Evolutionary conservation across 2,888 invertebrate genomes (phyloP).

Genomic region (Hetaerina titia): DNA sequence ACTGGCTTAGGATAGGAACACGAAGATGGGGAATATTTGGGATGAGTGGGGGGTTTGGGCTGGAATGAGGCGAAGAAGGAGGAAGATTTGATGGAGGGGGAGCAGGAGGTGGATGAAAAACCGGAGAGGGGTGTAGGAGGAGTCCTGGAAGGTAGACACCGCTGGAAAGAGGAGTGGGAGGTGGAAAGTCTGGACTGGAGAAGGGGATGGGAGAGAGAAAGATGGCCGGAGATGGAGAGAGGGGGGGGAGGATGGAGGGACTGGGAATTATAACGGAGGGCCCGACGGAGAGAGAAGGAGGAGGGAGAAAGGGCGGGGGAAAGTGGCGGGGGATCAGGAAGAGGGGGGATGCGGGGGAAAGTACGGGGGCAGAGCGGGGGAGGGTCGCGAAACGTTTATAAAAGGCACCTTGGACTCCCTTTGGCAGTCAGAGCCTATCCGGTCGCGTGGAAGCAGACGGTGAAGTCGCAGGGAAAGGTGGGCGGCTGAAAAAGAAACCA

Average conservation of each 20-base stretch:
- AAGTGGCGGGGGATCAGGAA: not conserved
- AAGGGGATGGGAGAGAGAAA: not conserved
- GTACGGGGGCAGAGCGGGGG: not conserved
- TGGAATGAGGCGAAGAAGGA: not conserved
- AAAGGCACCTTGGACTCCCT: slow-evolving; percentile 52
- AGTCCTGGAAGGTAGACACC: slow-evolving; percentile 24
- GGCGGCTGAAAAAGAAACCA: not conserved
- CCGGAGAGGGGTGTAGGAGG: slow-evolving; percentile 30
- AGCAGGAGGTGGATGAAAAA: not conserved
- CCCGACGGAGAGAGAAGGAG: not conserved
- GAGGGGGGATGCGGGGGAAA: not conserved
- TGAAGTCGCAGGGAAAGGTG: slow-evolving; percentile 55
- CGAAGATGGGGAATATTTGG: not conserved
- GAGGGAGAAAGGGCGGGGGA: not conserved
- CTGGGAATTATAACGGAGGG: slow-evolving; percentile 34
- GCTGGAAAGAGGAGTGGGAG: slow-evolving; percentile 42
- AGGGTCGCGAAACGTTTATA: slow-evolving; percentile 62
- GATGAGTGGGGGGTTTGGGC: not conserved
- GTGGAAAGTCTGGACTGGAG: slow-evolving; percentile 34
- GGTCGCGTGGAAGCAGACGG: slow-evolving; percentile 53
- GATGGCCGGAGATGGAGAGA: not conserved
- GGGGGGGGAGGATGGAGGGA: slow-evolving; percentile 22
- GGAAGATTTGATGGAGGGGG: not conserved
- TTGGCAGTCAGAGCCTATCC: slow-evolving; percentile 65
- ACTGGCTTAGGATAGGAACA: not conserved